phyloP scores from a whole-genome alignment of 2,113 vertebrate species.

The Pipa parva region DNA sequence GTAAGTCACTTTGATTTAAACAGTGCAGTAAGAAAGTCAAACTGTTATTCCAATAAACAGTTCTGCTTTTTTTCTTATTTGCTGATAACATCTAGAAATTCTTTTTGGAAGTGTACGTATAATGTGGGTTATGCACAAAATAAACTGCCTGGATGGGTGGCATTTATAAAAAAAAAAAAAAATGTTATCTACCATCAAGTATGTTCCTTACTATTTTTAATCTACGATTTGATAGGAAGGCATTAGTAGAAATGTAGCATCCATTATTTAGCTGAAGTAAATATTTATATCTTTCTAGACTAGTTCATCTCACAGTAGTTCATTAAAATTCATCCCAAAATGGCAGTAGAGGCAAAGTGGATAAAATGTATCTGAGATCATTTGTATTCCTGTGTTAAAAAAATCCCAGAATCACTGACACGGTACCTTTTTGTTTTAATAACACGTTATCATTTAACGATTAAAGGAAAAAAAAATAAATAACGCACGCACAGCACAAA shows the following conservation, averaged over 20 bases:
- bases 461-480: background rate
- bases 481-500: background rate
- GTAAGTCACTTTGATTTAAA: too few relatives aligned
- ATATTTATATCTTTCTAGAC: constrained; percentile 26
- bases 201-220: constrained; percentile 2
- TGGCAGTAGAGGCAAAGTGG: background rate
- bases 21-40: too few relatives aligned
- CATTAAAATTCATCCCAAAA: constrained; percentile 7
- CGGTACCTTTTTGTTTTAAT: background rate
- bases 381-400: constrained; percentile 12
- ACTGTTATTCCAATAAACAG: too few relatives aligned
- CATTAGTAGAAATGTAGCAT: constrained; percentile 14
- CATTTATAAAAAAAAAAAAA: background rate
- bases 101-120: background rate
- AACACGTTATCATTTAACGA: background rate
- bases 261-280: constrained; percentile 16
- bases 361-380: constrained; percentile 11
- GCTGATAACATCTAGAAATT: too few relatives aligned
- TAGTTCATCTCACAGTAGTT: background rate
- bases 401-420: background rate
- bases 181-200: background rate
- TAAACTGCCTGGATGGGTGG: background rate
- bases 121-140: background rate
- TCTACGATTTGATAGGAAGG: constrained; percentile 1
- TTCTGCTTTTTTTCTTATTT: too few relatives aligned